Percentiles rank a stretch among this genome's conserved stretches.
These are phyloP conservation scores for Adelphocoris suturalis DNA, from an alignment of 2,888 invertebrate genomes.

Conservation along the genomic window DNA sequence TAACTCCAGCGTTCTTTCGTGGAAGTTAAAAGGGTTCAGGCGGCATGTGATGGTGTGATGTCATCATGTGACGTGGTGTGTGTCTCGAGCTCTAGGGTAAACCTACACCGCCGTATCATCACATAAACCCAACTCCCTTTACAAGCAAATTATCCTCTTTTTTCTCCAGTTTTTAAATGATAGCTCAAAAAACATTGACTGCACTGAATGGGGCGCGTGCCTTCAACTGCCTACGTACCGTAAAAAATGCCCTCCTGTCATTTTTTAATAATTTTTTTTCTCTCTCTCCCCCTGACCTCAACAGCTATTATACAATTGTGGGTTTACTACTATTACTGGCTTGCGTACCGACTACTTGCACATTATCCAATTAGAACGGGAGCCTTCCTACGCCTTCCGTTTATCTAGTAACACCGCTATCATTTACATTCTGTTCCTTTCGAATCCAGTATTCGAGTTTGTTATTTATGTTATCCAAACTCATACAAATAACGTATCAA, in stretches of 20 bases:
- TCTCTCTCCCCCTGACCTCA: background rate
- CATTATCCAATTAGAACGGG: too few species aligned
- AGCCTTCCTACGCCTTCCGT: too few species aligned
- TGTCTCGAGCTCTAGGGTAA: background rate
- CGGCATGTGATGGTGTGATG: slow-evolving; percentile 10
- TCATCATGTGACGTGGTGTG: background rate
- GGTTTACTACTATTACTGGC: background rate
- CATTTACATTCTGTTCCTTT: too few species aligned
- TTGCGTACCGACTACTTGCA: too few species aligned
- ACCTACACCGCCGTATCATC: background rate
- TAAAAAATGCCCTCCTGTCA: background rate
- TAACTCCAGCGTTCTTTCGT: background rate
- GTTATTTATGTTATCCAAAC: too few species aligned
- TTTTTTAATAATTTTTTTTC: background rate
- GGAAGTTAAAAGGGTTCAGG: background rate
- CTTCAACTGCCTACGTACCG: background rate
- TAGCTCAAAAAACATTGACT: background rate
- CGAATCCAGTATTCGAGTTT: too few species aligned
- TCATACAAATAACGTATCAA: too few species aligned
- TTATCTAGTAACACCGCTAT: too few species aligned
- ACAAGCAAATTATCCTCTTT: background rate
- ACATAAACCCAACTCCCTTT: background rate
- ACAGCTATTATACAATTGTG: background rate
- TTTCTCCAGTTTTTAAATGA: background rate
- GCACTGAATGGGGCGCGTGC: slow-evolving; percentile 6